Base-by-base conservation (phyloP, 2,888 invertebrate species). In the Lasiommata megera region DNA sequence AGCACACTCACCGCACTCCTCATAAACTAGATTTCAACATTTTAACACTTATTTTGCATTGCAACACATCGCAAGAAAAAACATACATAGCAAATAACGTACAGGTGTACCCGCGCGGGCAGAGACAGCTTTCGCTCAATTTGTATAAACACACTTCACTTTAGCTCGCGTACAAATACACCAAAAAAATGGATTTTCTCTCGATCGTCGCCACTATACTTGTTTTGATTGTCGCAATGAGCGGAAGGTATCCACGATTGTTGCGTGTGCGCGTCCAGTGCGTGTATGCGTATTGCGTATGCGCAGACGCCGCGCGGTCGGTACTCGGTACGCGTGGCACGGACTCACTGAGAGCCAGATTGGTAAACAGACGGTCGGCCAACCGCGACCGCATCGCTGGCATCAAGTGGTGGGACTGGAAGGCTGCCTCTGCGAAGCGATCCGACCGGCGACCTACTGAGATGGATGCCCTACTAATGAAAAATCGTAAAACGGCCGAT, bases 11-110 rank as follows among this genome's bases (percentile, higher is more conserved):
- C 78, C 65, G 67, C 76, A 71, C 79, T 82, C 82, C 77, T 84
- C 83, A 82, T 77, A 84, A 84, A 84, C 80, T 76, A 82, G 82
- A 85, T 89, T 85, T 87, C 86, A 73, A 82, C 85, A 90, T 80
- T 84, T 84, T 76, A 82, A 74, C 86, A 88, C 85, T 88, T 86
- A 82, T 85, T 85, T 34, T 83, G 77, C 84, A 88, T 89, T 88
- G 76, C 87, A 73, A 87, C 83, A 88, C 84, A 78, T 68, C 80
- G 81, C 72, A 74, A 77, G 79, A 76, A 81, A 82, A 84, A 80
- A 84, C 82, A 79, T 74, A 82, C 80, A 81, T 79, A 80, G 76
- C 79, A 75, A 74, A 81, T 82, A 51, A 41, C 16, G 48, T 76
- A 70, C 65, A 61, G 69, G 63, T 65, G 65, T 69, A 74, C 74